Percentiles rank a stretch among this genome's conserved stretches.
These are phyloP conservation scores for Caenorhabditis briggsae DNA, from an alignment of 1,140 invertebrate genomes.

Conservation along the genomic window DNA sequence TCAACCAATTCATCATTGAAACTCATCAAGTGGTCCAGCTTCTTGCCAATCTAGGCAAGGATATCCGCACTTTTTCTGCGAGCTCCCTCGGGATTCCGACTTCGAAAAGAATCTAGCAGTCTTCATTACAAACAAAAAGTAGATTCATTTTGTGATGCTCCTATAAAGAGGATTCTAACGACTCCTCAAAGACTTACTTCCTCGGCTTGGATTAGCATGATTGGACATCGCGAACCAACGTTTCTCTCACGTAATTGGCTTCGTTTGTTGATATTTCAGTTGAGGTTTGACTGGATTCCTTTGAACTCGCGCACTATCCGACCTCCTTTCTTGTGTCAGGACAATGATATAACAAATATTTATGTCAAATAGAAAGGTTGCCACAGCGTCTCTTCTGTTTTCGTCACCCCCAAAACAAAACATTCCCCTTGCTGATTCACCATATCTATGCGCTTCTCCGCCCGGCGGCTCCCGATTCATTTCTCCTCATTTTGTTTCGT, in stretches of 20 bases:
- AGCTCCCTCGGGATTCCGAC: conserved; percentile 6
- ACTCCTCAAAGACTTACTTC: too few relatives aligned
- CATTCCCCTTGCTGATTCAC: conserved; percentile 16
- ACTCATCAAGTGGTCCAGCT: too few relatives aligned
- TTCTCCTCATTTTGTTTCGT: neutral
- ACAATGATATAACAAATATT: conserved; percentile 10
- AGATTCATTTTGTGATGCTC: neutral
- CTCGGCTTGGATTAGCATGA: too few relatives aligned
- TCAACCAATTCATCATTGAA: too few relatives aligned
- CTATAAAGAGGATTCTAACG: too few relatives aligned
- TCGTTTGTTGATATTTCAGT: neutral
- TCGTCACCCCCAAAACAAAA: neutral
- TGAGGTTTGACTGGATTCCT: neutral
- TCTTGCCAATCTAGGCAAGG: too few relatives aligned
- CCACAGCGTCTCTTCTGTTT: neutral
- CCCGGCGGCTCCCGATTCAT: neutral
- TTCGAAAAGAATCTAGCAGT: neutral
- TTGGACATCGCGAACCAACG: too few relatives aligned
- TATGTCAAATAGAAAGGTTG: conserved; percentile 1
- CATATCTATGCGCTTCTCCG: conserved; percentile 8
- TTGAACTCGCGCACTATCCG: conserved; percentile 4
- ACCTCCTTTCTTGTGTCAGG: neutral
- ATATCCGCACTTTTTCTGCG: too few relatives aligned
- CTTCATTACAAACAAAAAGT: conserved; percentile 28
- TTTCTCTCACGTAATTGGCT: neutral